A percentile compares a stretch with the other conserved stretches of the same genome.
phyloP scores from a whole-genome alignment of 1,140 invertebrate species.

The Leptinotarsa defecta region DNA sequence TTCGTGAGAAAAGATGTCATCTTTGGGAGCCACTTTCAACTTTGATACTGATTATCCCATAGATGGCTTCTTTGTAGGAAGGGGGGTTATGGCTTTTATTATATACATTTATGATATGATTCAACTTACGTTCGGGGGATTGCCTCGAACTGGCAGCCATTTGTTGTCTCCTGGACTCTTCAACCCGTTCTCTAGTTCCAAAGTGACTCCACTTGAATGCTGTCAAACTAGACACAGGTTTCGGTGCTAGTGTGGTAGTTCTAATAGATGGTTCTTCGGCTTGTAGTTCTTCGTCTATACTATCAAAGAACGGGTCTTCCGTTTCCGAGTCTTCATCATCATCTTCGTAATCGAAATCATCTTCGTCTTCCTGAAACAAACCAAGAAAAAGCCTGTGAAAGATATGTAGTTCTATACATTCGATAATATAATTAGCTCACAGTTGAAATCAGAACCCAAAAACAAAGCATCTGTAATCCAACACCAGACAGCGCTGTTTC shows the following conservation, averaged over 20 bases:
- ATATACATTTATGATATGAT: no score
- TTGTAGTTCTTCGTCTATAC: slow-evolving; percentile 35
- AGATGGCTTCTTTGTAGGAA: no score
- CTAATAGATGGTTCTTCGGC: slow-evolving; percentile 44
- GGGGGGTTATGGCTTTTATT: no score
- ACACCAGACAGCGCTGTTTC: no score
- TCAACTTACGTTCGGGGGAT: slow-evolving; percentile 33
- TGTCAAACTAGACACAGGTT: slow-evolving; percentile 39
- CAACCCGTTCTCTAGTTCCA: slow-evolving; percentile 42
- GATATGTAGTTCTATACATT: no score
- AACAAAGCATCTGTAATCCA: no score
- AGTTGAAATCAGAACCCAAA: no score
- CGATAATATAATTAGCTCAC: no score
- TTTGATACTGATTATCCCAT: no score
- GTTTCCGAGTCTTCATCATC: slow-evolving; percentile 19
- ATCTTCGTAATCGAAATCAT: slow-evolving; percentile 22
- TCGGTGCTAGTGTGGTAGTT: slow-evolving; percentile 31
- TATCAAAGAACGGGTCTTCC: slow-evolving; percentile 14
- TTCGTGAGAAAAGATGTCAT: no score
- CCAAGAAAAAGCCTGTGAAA: no score
- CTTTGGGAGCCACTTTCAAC: no score
- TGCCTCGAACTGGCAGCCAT: slow-evolving; percentile 16
- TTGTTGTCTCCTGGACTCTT: slow-evolving; percentile 41
- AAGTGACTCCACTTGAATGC: slow-evolving; percentile 48
- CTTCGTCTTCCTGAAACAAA: slow-evolving; percentile 40